Conservation (phyloP, 2,888 invertebrate genomes). For the Melitaea athalia region DNA sequence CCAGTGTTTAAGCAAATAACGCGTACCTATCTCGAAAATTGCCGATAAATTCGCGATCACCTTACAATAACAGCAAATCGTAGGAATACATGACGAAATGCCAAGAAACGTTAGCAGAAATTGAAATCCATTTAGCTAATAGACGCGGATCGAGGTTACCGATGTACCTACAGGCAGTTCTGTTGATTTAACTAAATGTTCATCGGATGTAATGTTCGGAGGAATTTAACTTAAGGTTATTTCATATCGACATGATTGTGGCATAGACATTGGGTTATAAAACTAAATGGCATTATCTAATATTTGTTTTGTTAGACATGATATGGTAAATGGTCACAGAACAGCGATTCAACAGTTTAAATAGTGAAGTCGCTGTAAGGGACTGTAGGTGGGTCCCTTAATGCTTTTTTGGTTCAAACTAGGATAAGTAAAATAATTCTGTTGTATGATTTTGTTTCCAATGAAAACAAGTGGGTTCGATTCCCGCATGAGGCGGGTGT, state of each 20-base stretch:
- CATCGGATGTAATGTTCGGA: neutral
- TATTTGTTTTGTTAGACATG: too few species aligned
- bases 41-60: constrained; percentile 22
- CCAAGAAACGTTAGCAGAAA: constrained; percentile 24
- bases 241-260: neutral
- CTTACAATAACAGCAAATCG: constrained; percentile 9
- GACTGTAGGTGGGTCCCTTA: too few species aligned
- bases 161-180: constrained; percentile 6
- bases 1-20: neutral
- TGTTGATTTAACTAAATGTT: constrained; percentile 15
- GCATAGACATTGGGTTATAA: neutral
- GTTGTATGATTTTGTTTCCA: too few species aligned
- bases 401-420: too few species aligned
- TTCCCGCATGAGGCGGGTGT: too few species aligned
- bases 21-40: constrained; percentile 18
- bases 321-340: too few species aligned
- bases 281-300: too few species aligned
- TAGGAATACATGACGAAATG: constrained; percentile 26
- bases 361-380: too few species aligned
- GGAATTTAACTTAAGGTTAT: neutral
- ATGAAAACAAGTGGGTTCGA: too few species aligned
- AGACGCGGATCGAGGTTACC: constrained; percentile 34
- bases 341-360: too few species aligned
- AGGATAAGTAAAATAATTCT: too few species aligned
- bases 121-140: constrained; percentile 33